These are phyloP conservation scores for Ammodytes marinus DNA, from an alignment of 2,113 vertebrate genomes.

Conservation along the genomic window DNA sequence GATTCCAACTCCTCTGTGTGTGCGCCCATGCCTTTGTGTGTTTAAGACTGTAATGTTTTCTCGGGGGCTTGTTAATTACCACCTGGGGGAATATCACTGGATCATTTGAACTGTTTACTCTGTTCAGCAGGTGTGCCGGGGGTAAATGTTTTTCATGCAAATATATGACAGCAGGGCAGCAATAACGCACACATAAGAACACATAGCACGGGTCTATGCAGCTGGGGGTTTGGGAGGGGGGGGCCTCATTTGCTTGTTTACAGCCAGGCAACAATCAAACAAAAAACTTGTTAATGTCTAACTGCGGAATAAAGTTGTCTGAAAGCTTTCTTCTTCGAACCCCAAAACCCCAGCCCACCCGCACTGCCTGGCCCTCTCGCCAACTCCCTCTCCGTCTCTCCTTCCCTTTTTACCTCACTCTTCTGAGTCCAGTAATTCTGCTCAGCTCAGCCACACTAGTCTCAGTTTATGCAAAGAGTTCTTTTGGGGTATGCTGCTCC, in stretches of 20 bases:
- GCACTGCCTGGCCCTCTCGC: constrained; percentile 28
- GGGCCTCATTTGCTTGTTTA: constrained; percentile 7
- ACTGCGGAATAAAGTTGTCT: constrained; percentile 49
- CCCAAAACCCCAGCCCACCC: constrained; percentile 73
- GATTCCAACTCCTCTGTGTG: neutral
- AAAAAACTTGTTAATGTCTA: constrained; percentile 18
- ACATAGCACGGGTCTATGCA: neutral
- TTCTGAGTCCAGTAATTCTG: constrained; percentile 48
- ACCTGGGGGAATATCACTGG: constrained; percentile 57
- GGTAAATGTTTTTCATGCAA: constrained; percentile 48
- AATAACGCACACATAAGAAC: neutral
- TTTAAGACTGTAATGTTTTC: constrained; percentile 33
- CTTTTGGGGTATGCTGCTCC: constrained; percentile 41
- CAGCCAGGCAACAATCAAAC: constrained; percentile 37
- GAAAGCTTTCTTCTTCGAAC: constrained; percentile 41
- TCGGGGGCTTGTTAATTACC: constrained; percentile 42
- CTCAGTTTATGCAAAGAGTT: constrained; percentile 35
- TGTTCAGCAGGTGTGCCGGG: constrained; percentile 52
- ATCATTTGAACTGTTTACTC: constrained; percentile 40
- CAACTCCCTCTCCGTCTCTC: constrained; percentile 13
- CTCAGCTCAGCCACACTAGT: constrained; percentile 23
- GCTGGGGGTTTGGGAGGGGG: neutral
- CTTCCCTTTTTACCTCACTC: constrained; percentile 29
- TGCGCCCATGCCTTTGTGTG: constrained; percentile 10
- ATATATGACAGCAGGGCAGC: constrained; percentile 16